These are phyloP conservation scores for Daktulosphaira vitifoliae DNA, from an alignment of 1,140 invertebrate genomes.

Conservation along the genomic window DNA sequence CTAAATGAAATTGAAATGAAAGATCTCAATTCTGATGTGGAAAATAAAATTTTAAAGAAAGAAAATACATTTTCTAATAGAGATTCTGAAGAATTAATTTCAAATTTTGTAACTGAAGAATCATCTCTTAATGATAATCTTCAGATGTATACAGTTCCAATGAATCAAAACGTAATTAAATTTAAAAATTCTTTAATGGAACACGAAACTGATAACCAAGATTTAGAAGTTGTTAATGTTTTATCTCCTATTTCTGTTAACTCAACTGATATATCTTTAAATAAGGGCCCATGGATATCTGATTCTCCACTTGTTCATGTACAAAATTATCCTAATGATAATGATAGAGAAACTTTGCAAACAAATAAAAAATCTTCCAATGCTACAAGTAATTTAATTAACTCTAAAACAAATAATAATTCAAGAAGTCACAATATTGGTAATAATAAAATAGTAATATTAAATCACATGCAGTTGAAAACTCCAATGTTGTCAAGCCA, in stretches of 20 bases:
- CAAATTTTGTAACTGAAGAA: constrained; percentile 1
- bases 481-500: neutral
- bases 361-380: neutral
- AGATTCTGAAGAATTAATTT: constrained; percentile 1
- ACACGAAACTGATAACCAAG: neutral
- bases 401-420: no score
- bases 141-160: constrained; percentile 11
- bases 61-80: neutral
- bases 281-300: constrained; percentile 16
- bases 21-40: constrained; percentile 8
- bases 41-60: constrained; percentile 8
- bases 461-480: constrained; percentile 4
- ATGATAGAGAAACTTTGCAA: constrained; percentile 8
- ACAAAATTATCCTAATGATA: constrained; percentile 9
- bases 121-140: constrained; percentile 3
- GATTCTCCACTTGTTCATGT: neutral
- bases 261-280: constrained; percentile 19
- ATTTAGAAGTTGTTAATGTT: constrained; percentile 21
- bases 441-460: neutral
- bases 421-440: neutral
- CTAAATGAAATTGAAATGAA: constrained; percentile 3
- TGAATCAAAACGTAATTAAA: neutral
- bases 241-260: constrained; percentile 24
- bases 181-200: neutral
- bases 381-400: constrained; percentile 5